Base-by-base conservation (phyloP, 1,140 invertebrate genomes). In the Eubasilissa regina region DNA sequence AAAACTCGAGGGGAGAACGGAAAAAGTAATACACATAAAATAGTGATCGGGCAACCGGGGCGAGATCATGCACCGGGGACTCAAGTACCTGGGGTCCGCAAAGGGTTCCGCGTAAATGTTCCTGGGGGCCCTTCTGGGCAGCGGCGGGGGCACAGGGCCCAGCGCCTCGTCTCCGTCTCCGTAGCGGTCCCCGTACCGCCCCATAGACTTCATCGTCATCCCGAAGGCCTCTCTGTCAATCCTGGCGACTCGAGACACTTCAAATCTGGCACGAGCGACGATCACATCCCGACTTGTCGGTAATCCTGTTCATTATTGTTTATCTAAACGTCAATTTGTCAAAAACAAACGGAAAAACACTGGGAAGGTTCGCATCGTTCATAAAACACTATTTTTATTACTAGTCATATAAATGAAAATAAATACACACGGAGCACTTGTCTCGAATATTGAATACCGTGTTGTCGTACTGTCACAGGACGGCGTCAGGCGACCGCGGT, bases 51-150 rank as follows among this genome's bases (percentile, higher is more conserved):
- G 17, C 21, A 58, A 48, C 66, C 35, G 19, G 66, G 66, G 60
- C 13, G 60, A 58, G 19, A 55, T 55, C 70, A 56, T 53, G 47
- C 47, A 55, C 15, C 10, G 43, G 47, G 25, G 21, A 47, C 44
- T 47, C 51, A 45, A 53, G 87, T 87, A 89, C 89, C 89, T 89
- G 85, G 88, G 89, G 81, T 89, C 89, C 81, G 88, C 87, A 86
- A 89, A 89, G 83, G 89, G 89, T 77, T 89, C 89, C 0, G 89
- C 89, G 80, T 89, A 89, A 84, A 89, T 89, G 84, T 89, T 89
- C 81, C 89, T 85, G 55, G 88, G 89, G 80, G 88, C 88, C n/a
- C 89, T 85, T 12, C 89, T 85, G n/a, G 88, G 88, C 73, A 89
- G 85, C 25, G 89, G 89, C 75, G 89, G 89, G 21, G 89, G 89